Percentiles rank a stretch among this genome's conserved stretches.
Evolutionary conservation across 2,888 invertebrate genomes (phyloP).

Genomic region (Apocheima hispidaria): DNA sequence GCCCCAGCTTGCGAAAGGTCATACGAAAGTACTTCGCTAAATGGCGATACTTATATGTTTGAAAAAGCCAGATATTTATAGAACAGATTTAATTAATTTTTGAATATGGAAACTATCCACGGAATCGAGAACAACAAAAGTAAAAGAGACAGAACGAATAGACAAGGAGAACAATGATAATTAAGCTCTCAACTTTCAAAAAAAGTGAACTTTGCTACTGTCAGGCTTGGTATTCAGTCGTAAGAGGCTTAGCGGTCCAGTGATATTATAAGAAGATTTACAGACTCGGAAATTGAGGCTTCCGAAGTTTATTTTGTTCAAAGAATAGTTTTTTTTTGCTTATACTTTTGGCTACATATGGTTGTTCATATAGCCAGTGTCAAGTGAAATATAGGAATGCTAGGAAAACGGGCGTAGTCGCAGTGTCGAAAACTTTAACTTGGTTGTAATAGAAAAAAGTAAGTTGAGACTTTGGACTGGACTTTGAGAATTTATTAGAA

Average conservation of each 20-base stretch:
- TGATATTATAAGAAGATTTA: conserved; percentile 34
- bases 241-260: conserved; percentile 29
- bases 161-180: too few relatives aligned
- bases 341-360: neutral
- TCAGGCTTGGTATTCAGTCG: neutral
- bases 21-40: too few relatives aligned
- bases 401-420: neutral
- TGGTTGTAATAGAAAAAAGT: neutral
- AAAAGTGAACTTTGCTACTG: conserved; percentile 8
- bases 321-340: neutral
- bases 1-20: too few relatives aligned
- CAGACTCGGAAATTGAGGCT: conserved; percentile 25
- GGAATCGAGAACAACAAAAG: too few relatives aligned
- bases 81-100: too few relatives aligned
- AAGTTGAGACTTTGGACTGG: neutral
- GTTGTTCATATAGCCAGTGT: neutral
- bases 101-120: too few relatives aligned
- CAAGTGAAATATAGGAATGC: neutral
- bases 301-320: conserved; percentile 2
- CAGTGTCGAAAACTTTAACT: neutral
- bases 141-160: too few relatives aligned
- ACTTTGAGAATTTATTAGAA: neutral
- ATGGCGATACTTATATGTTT: too few relatives aligned
- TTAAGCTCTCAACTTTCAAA: neutral
- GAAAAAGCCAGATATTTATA: too few relatives aligned